Conservation (phyloP, 2,888 invertebrate genomes). For the Neelides folsomi region DNA sequence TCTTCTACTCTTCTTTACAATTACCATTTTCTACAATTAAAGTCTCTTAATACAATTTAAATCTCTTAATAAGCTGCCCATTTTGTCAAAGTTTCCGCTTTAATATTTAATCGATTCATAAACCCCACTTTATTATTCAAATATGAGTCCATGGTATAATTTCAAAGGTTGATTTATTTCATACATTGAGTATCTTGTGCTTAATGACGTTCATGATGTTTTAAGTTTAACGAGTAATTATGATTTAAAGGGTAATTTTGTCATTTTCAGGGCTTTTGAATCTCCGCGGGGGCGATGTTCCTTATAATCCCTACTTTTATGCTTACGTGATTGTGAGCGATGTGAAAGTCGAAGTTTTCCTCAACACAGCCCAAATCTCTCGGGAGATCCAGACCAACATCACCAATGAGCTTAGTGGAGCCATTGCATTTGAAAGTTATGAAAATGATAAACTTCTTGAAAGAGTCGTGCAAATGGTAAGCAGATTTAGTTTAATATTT, state of each 20-base stretch:
- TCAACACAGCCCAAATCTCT: not conserved
- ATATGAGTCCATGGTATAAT: too few species aligned
- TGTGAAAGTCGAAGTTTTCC: constrained; percentile 12
- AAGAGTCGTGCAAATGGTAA: too few species aligned
- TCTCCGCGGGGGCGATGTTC: constrained; percentile 73
- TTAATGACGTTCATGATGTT: too few species aligned
- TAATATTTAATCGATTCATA: too few species aligned
- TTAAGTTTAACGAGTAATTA: too few species aligned
- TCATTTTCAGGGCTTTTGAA: constrained; percentile 60
- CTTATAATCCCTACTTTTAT: constrained; percentile 74
- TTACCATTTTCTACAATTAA: too few species aligned
- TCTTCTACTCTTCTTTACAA: constrained; percentile 4
- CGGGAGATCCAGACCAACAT: not conserved
- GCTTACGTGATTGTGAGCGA: constrained; percentile 44
- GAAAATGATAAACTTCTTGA: not conserved
- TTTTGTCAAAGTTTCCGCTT: constrained; percentile 7
- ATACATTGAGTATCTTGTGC: too few species aligned
- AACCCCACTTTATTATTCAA: too few species aligned
- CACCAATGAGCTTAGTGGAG: not conserved
- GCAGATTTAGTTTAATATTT: too few species aligned
- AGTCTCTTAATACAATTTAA: too few species aligned
- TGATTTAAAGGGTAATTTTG: not conserved
- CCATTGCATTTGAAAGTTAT: constrained; percentile 2
- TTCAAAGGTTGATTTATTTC: too few species aligned
- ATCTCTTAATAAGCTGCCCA: too few species aligned